Percentiles rank a stretch among this genome's conserved stretches.
phyloP scores from a whole-genome alignment of 2,797 vertebrate species.

The Anabas testudineus region DNA sequence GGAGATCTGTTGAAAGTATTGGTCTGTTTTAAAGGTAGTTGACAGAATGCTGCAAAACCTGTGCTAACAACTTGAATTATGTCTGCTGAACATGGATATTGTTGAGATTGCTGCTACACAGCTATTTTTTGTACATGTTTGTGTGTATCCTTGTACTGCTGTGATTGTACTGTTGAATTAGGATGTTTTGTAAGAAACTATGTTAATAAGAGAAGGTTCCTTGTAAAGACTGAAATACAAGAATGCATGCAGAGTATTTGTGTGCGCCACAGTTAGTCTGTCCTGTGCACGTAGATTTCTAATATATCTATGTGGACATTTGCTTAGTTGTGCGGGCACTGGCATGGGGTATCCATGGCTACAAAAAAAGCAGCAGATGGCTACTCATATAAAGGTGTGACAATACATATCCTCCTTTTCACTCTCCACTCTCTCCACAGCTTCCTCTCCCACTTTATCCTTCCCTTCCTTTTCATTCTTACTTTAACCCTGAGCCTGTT shows the following conservation, averaged over 20 bases:
- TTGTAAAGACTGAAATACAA: not conserved
- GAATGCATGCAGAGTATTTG: not conserved
- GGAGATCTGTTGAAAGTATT: too few species aligned
- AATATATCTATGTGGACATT: too few species aligned
- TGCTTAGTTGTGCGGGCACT: not conserved
- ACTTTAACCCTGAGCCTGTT: not conserved
- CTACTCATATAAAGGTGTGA: slow-evolving; percentile 7
- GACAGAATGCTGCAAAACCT: too few species aligned
- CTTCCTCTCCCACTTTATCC: not conserved
- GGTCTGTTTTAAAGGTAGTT: too few species aligned
- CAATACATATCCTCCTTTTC: not conserved
- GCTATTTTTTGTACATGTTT: not conserved
- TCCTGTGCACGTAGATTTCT: too few species aligned
- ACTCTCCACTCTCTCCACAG: not conserved
- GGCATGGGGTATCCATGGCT: not conserved
- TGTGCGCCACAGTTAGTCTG: not conserved
- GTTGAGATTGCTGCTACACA: not conserved
- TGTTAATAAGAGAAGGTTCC: not conserved
- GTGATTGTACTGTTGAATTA: not conserved
- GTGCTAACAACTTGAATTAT: too few species aligned
- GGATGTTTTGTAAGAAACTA: too few species aligned
- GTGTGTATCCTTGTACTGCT: not conserved
- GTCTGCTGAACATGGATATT: not conserved
- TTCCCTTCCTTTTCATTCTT: not conserved
- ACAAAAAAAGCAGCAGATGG: not conserved